Evolutionary conservation across 1,140 invertebrate genomes (phyloP).

Genomic region (Drosophila pseudoobscura): DNA sequence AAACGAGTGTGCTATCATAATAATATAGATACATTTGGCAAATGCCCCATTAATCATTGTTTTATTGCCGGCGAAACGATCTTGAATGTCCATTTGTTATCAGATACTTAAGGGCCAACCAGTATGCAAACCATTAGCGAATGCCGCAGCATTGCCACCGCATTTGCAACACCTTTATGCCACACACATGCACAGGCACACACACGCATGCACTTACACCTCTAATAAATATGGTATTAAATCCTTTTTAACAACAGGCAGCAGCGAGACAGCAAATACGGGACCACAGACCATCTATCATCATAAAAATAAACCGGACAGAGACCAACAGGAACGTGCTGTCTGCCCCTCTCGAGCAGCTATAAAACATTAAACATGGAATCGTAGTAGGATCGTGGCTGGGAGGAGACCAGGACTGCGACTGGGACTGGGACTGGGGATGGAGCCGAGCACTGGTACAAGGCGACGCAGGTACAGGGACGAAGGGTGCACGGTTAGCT

Average conservation of each 20-base stretch:
- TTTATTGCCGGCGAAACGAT: constrained; percentile 4
- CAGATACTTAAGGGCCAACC: neutral
- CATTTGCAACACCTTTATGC: constrained; percentile 16
- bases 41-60: constrained; percentile 9
- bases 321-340: constrained; percentile 23
- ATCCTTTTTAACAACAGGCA: constrained; percentile 61
- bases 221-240: constrained; percentile 69
- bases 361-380: constrained; percentile 69
- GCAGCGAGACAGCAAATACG: constrained; percentile 42
- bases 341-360: constrained; percentile 27
- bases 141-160: neutral
- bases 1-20: too few relatives aligned
- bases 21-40: neutral
- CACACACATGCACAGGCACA: constrained; percentile 22
- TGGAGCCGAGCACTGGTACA: too few relatives aligned
- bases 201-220: constrained; percentile 28
- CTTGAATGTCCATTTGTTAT: constrained; percentile 12
- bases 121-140: constrained; percentile 8
- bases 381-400: constrained; percentile 25
- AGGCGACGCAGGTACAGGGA: neutral
- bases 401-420: neutral
- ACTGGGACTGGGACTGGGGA: too few relatives aligned
- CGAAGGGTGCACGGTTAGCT: constrained; percentile 1
- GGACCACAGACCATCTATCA: constrained; percentile 63
- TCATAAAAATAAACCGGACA: constrained; percentile 69